Percentiles rank a stretch among this genome's conserved stretches.
Conservation (phyloP, 1,140 invertebrate genomes). For the Apis florea region DNA sequence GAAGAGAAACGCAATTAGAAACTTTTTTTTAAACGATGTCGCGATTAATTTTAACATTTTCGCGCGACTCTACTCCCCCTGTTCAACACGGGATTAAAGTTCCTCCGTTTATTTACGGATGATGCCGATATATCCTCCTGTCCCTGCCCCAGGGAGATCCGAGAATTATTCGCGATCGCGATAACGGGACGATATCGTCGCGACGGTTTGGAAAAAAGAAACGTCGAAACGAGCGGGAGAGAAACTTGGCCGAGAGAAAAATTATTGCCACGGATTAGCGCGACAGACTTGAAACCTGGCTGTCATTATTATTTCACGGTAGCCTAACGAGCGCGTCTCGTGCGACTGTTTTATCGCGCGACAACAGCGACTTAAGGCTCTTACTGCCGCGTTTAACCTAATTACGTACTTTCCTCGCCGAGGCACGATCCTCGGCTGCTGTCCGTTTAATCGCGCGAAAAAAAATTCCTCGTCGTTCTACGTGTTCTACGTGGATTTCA, state of each 20-base stretch:
- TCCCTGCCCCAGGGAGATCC: background rate
- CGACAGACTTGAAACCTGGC: constrained; percentile 40
- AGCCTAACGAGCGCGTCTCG: constrained; percentile 34
- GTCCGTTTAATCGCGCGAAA: constrained; percentile 12
- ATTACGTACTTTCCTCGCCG: constrained; percentile 44
- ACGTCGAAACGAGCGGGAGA: background rate
- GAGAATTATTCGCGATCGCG: background rate
- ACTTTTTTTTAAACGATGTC: background rate
- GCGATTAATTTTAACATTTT: too few relatives aligned
- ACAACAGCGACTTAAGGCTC: constrained; percentile 34
- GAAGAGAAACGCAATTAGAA: background rate
- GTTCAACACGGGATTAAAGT: too few relatives aligned
- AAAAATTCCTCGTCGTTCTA: too few relatives aligned
- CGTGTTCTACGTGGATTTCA: too few relatives aligned
- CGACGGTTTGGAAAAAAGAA: too few relatives aligned
- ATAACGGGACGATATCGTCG: background rate
- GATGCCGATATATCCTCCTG: background rate
- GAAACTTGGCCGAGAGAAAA: constrained; percentile 36
- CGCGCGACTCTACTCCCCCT: too few relatives aligned
- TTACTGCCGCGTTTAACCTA: constrained; percentile 57
- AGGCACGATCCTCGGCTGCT: background rate
- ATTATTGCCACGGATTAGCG: constrained; percentile 49
- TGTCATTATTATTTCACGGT: constrained; percentile 37
- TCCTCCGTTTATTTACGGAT: too few relatives aligned
- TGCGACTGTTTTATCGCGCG: background rate